Evolutionary conservation across 2,113 vertebrate species (phyloP), one percentile per base, ranked within the genome.

Genomic region (Ailurus styani): DNA sequence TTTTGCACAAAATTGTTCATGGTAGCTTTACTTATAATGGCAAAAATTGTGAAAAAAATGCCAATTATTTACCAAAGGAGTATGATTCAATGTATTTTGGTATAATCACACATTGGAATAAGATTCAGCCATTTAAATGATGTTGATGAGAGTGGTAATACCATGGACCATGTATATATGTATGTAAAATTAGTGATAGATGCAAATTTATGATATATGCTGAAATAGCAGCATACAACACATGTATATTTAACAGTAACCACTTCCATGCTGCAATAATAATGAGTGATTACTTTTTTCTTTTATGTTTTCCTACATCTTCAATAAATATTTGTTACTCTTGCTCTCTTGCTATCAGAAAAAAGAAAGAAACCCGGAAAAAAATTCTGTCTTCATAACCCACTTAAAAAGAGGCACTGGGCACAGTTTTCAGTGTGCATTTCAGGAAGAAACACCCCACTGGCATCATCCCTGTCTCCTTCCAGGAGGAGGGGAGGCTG

Each of bases 301-400:
- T 77, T 70, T 73, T 52, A 21, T 66, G 31, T 73, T 87, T 93
- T 96, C 93, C 31, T 93, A 5, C 57, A 37, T 87, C 94, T 96
- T 94, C 18, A 86, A 34, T 73, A 86, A 77, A 45, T 89, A 60
- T 68, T 79, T 89, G 55, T 91, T 73, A 45, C 15, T 27, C 96
- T 95, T 90, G 54, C 85, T 50, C 15, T 27, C 96, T 95, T 90
- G 54, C 85, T 50, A 68, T 62, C 5, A 72, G 52, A 17, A 62
- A 90, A 29, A 47, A 88, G n/a, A 75, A 64, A 37, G 45, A n/a
- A 34, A 0, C 13, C 9, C 57, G 0, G 27, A 6, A 78, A 90
- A 68, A 29, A 75, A 64, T 54, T 37, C 10, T 52, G 5, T 60
- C 70, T 78, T 45, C 7, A 21, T 52, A 45, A 62, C 54, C 9